Percentiles rank a stretch among this genome's conserved stretches.
Evolutionary conservation across 2,888 invertebrate species (phyloP).

Genomic region (Spodoptera exigua): DNA sequence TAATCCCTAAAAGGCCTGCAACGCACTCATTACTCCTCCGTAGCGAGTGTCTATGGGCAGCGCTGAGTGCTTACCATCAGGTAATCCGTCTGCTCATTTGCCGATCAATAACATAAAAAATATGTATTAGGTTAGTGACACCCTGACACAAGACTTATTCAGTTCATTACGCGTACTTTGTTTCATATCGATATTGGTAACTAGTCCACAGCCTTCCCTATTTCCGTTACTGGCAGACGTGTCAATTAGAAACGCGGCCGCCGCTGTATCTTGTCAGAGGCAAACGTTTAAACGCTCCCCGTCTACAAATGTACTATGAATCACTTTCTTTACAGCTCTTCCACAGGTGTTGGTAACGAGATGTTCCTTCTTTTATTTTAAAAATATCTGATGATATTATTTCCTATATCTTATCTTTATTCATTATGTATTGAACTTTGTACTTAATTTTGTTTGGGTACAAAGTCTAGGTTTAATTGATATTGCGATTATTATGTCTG

Average conservation of each 20-base stretch:
- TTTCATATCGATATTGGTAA: constrained; percentile 33
- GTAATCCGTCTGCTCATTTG: no score
- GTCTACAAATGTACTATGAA: constrained; percentile 21
- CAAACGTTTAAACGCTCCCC: constrained; percentile 60
- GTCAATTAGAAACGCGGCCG: constrained; percentile 75
- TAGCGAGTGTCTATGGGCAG: no score
- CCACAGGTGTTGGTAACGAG: constrained; percentile 40
- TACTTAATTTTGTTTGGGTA: no score
- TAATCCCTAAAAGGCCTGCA: no score
- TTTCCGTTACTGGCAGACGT: constrained; percentile 69
- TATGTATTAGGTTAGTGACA: no score
- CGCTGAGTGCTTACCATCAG: no score
- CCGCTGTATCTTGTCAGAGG: constrained; percentile 67
- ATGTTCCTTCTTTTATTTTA: constrained; percentile 2
- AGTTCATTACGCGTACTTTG: background rate
- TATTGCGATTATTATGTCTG: no score
- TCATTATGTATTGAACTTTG: no score
- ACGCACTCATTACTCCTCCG: no score
- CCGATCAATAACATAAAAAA: no score
- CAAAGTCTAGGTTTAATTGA: no score
- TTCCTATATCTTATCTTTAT: no score
- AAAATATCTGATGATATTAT: background rate
- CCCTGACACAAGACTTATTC: background rate
- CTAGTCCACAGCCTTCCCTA: constrained; percentile 45
- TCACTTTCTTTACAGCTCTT: constrained; percentile 17